Conservation (phyloP, 2,888 invertebrate species). For the Macrophya annulata region DNA sequence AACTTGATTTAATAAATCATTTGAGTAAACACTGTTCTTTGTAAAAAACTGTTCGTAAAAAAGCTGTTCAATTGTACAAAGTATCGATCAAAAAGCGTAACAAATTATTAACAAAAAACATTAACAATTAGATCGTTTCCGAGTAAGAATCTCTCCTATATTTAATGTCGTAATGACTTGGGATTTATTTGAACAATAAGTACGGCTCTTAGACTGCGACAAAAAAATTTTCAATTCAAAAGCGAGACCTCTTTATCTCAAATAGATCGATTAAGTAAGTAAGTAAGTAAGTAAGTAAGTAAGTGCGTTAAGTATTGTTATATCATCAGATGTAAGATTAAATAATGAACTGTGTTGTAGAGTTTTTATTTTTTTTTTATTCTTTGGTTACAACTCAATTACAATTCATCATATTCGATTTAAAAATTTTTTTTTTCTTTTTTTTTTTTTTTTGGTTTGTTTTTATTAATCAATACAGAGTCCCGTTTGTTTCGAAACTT, state of each 20-base stretch:
- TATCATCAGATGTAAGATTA: not conserved
- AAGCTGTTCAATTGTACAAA: not conserved
- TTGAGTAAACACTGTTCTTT: not conserved
- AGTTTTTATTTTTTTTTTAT: constrained; percentile 5
- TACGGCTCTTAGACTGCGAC: not conserved
- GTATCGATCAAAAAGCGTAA: no score
- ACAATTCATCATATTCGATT: not conserved
- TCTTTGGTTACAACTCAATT: constrained; percentile 6
- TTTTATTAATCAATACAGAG: not conserved
- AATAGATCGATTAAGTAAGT: no score
- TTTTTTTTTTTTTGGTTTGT: not conserved
- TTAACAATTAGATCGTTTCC: not conserved
- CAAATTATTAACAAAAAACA: no score
- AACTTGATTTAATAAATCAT: not conserved
- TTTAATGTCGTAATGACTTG: not conserved
- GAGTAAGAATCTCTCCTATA: not conserved
- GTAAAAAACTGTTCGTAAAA: not conserved
- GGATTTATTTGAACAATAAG: not conserved
- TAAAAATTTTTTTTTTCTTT: not conserved
- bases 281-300: not conserved
- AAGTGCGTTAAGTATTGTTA: not conserved
- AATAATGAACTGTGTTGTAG: not conserved
- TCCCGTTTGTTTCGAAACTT: constrained; percentile 11
- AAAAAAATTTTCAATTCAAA: not conserved
- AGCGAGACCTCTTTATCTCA: not conserved